Evolutionary conservation across 2,888 invertebrate species (phyloP).

Genomic region (Neocrepidodera transversa): DNA sequence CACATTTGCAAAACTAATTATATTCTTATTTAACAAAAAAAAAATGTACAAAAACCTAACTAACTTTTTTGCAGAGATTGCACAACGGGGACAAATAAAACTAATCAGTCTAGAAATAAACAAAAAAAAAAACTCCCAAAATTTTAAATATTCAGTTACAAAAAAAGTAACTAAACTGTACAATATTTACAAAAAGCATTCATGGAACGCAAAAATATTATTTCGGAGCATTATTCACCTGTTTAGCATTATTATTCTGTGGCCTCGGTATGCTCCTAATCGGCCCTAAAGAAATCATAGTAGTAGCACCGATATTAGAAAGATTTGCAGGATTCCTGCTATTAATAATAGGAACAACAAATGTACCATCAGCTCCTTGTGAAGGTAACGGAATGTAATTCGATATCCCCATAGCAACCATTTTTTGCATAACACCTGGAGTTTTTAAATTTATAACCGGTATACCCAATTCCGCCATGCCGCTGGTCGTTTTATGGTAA

Average conservation of each 20-base stretch:
- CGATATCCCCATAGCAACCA: slow-evolving; percentile 73
- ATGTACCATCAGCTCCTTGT: slow-evolving; percentile 58
- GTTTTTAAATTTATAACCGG: slow-evolving; percentile 77
- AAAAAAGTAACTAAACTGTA: too few relatives aligned
- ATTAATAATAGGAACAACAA: slow-evolving; percentile 71
- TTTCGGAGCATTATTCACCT: slow-evolving; percentile 24
- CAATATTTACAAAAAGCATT: slow-evolving; percentile 23
- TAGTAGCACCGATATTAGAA: slow-evolving; percentile 72
- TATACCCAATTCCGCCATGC: slow-evolving; percentile 71
- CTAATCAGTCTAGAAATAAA: slow-evolving; percentile 8
- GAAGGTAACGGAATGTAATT: slow-evolving; percentile 78
- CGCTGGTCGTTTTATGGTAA: slow-evolving; percentile 63
- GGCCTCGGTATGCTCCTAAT: slow-evolving; percentile 60
- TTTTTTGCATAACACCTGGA: slow-evolving; percentile 69
- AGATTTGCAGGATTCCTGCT: slow-evolving; percentile 51
- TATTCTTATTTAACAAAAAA: not conserved
- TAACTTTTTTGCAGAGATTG: not conserved
- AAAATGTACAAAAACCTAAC: not conserved
- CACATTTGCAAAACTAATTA: not conserved
- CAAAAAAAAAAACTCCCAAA: not conserved
- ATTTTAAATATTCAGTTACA: too few relatives aligned
- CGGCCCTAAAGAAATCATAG: slow-evolving; percentile 75
- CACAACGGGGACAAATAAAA: not conserved
- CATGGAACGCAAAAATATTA: slow-evolving; percentile 23
- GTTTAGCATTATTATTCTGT: slow-evolving; percentile 36